A percentile compares a stretch with the other conserved stretches of the same genome.
phyloP scores from a whole-genome alignment of 2,888 invertebrate species.

The Sphecodes monilicornis region DNA sequence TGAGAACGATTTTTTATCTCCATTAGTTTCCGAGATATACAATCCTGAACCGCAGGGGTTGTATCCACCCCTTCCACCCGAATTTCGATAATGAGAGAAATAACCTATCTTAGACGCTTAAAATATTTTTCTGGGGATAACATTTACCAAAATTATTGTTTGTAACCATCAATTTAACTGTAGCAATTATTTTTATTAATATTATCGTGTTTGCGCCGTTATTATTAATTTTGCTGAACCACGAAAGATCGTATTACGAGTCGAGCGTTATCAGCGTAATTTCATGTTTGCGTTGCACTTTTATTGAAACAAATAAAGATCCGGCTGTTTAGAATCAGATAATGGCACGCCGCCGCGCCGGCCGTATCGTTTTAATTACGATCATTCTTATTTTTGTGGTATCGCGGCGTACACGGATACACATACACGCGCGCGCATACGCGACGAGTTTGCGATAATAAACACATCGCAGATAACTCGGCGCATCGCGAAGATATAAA shows the following conservation, averaged over 20 bases:
- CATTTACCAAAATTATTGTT: too few species aligned
- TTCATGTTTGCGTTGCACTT: conserved; percentile 45
- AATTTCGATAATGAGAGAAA: background rate
- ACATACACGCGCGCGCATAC: background rate
- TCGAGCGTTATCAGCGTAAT: conserved; percentile 21
- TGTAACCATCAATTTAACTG: background rate
- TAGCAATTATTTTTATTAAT: too few species aligned
- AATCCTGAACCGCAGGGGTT: background rate
- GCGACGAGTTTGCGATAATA: conserved; percentile 44
- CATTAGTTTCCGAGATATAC: background rate
- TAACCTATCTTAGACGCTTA: too few species aligned
- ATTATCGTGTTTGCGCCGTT: background rate
- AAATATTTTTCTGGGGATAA: too few species aligned
- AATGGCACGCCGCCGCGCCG: conserved; percentile 26
- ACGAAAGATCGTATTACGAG: conserved; percentile 2
- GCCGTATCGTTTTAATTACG: conserved; percentile 55
- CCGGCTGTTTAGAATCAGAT: conserved; percentile 57
- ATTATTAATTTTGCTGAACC: conserved; percentile 9
- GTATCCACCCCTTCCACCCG: background rate
- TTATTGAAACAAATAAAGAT: conserved; percentile 58
- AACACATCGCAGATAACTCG: conserved; percentile 54
- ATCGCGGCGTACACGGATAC: conserved; percentile 32
- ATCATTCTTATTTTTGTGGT: conserved; percentile 55
- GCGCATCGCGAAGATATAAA: conserved; percentile 28
- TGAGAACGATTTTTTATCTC: background rate